Evolutionary conservation across 2,113 vertebrate genomes (phyloP), one percentile per base, ranked within the genome.

Genomic region (Malurus cyaneus): DNA sequence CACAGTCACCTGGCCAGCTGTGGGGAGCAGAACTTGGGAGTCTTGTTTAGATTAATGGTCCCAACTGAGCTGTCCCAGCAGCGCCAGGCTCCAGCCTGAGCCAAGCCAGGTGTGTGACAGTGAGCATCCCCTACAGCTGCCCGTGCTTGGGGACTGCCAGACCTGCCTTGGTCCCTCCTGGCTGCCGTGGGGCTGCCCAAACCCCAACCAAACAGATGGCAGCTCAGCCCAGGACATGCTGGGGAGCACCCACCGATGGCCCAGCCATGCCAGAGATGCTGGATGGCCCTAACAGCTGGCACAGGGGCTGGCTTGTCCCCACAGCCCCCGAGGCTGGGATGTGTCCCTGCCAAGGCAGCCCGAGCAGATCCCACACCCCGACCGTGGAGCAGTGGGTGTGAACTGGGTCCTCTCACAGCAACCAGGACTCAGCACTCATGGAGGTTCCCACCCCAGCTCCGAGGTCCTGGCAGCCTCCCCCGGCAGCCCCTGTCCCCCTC

Each of bases 131-230:
- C 24, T 34, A 34, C 0, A 1, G 34, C 69, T 66, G 23, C 26
- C 41, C 29, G 0, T 17, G 47, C 24, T 50, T 34, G 61, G 54
- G 29, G 29, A 18, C 11, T 19, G 28, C 18, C 0, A 69, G 73
- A 39, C 9, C 47, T 31, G 7, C 4, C 1, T 2, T 0, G 0
- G 4, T 54, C 6, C 0, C n/a, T 10, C 32, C 32, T 1, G 0
- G 21, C n/a, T 44, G 52, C 1, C 3, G 34, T 41, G 53, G 50
- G 18, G 23, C 53, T 72, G 80, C 71, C 61, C 86, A 66, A 82
- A 60, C 50, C 32, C 25, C 31, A 12, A 32, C 49, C 11, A 12
- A 69, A 20, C 32, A 12, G 67, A 14, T 60, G 26, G 34, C 66
- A 59, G 57, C 54, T 65, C 52, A 42, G 70, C 28, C 26, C 52